Percentiles rank a stretch among this genome's conserved stretches.
Evolutionary conservation across 1,140 invertebrate species (phyloP).

Genomic region (Lysiphlebus fabarum): DNA sequence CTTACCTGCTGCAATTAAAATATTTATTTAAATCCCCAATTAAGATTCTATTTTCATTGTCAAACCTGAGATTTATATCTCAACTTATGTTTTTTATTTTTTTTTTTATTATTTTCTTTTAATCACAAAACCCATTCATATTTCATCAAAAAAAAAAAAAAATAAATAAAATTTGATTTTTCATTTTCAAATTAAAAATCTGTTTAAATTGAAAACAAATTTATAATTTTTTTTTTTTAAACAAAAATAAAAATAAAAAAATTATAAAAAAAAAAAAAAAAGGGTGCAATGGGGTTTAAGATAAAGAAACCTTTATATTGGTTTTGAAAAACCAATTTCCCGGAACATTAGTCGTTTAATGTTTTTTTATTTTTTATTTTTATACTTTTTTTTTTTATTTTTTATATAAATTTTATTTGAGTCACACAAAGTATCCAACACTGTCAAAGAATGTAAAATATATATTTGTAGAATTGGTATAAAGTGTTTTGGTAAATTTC

Average conservation of each 20-base stretch:
- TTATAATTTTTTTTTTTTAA: background rate
- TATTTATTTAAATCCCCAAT: slow-evolving; percentile 50
- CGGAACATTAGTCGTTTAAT: slow-evolving; percentile 46
- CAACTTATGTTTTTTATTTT: slow-evolving; percentile 10
- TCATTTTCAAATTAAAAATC: too few relatives aligned
- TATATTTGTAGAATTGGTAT: slow-evolving; percentile 11
- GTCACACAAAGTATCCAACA: slow-evolving; percentile 17
- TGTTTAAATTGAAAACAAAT: background rate
- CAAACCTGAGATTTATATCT: too few relatives aligned
- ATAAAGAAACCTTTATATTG: slow-evolving; percentile 43
- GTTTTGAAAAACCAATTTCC: slow-evolving; percentile 44
- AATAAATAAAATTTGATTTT: too few relatives aligned
- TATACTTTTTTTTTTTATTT: slow-evolving; percentile 3
- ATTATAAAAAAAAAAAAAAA: background rate
- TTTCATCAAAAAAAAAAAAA: too few relatives aligned
- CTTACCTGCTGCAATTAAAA: slow-evolving; percentile 53
- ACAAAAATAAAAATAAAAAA: background rate
- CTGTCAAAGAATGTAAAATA: slow-evolving; percentile 21
- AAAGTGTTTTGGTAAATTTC: background rate
- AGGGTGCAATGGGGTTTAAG: background rate
- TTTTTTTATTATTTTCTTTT: slow-evolving; percentile 22
- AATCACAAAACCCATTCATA: slow-evolving; percentile 6
- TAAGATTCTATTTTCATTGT: slow-evolving; percentile 9
- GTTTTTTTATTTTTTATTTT: background rate
- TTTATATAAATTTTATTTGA: background rate